These are phyloP conservation scores for Mus caroli DNA, from an alignment of 2,797 vertebrate species.

Conservation along the genomic window DNA sequence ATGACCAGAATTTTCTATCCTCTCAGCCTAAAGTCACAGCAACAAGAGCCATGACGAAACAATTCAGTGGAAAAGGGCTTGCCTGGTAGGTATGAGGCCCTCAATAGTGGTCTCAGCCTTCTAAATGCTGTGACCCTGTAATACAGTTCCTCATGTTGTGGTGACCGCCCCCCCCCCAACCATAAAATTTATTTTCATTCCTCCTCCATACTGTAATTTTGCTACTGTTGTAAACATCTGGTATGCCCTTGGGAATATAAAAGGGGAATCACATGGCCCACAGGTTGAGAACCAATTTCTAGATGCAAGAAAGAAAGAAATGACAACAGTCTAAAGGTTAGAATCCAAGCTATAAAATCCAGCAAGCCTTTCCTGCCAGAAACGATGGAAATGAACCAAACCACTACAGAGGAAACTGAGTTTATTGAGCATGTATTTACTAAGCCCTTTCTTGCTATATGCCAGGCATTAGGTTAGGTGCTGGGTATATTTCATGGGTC, in stretches of 20 bases:
- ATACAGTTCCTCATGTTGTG: not conserved
- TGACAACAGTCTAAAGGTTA: not conserved
- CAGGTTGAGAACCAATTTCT: not conserved
- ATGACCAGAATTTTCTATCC: constrained; percentile 20
- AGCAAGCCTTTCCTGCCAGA: constrained; percentile 5
- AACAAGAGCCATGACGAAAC: not conserved
- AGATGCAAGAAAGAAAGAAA: not conserved
- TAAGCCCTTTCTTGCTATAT: constrained; percentile 65
- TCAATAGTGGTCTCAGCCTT: not conserved
- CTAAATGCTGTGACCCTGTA: not conserved
- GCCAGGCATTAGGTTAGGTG: constrained; percentile 63
- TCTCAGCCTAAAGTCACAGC: constrained; percentile 10
- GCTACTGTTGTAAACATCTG: not conserved
- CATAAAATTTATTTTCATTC: not conserved
- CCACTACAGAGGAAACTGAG: not conserved
- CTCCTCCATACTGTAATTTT: not conserved
- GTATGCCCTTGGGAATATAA: not conserved
- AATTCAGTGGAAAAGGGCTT: not conserved
- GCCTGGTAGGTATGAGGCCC: not conserved
- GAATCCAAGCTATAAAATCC: not conserved
- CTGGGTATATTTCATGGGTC: constrained; percentile 62
- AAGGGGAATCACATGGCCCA: not conserved
- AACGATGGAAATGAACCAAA: constrained; percentile 48
- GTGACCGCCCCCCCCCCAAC: too few relatives aligned
- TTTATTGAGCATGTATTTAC: constrained; percentile 72